Evolutionary conservation across 37 sponge, comb jelly and placozoan species (phyloP).

Genomic region (Bolinopsis microptera): DNA sequence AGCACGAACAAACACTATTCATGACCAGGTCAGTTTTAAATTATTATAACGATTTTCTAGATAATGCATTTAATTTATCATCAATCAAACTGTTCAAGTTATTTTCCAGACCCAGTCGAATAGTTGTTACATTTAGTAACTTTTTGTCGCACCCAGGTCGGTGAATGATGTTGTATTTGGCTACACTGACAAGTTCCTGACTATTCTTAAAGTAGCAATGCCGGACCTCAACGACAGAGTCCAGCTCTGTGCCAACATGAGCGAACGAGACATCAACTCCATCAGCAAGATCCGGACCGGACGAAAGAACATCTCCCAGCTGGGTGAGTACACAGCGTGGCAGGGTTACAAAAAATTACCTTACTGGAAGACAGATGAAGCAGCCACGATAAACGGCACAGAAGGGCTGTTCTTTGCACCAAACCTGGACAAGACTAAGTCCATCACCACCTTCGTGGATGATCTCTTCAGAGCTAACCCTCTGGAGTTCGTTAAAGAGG

Average conservation of each 20-base stretch:
- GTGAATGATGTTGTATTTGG: slow-evolving; percentile 27
- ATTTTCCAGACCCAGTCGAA: too few species aligned
- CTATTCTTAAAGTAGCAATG: neutral
- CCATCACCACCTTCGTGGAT: slow-evolving; percentile 19
- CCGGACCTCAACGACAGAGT: neutral
- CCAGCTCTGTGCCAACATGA: neutral
- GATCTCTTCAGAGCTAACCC: slow-evolving; percentile 42
- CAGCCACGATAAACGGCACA: slow-evolving; percentile 18
- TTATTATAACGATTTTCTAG: too few species aligned
- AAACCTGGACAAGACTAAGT: neutral
- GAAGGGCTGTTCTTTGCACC: slow-evolving; percentile 29
- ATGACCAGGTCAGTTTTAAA: neutral
- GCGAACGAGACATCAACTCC: neutral
- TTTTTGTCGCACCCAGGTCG: neutral
- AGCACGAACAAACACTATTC: neutral
- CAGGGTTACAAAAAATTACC: slow-evolving; percentile 13
- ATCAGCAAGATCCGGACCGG: neutral
- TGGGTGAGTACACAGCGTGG: slow-evolving; percentile 29
- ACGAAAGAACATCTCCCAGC: neutral
- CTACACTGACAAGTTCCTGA: slow-evolving; percentile 1
- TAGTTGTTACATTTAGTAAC: too few species aligned
- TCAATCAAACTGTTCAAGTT: too few species aligned
- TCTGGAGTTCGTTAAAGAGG: slow-evolving; percentile 10
- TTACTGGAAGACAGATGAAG: neutral
- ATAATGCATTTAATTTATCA: too few species aligned